These are phyloP conservation scores for Pan paniscus DNA, from an alignment of 2,113 vertebrate species.

Conservation along the genomic window DNA sequence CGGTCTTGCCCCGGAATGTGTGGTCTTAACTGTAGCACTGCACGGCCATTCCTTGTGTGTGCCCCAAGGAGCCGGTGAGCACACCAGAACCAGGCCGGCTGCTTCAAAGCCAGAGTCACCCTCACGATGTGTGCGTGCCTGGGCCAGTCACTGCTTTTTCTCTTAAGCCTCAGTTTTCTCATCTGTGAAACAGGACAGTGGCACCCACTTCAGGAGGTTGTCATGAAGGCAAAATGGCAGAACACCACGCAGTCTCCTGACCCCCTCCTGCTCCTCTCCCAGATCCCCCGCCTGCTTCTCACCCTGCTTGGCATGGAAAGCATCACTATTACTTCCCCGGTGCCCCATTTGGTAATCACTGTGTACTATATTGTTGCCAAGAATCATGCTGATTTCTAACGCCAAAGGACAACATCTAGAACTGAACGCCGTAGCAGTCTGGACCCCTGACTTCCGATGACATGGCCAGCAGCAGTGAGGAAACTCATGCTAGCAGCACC, in stretches of 20 bases:
- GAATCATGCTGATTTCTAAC: not conserved
- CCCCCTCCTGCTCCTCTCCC: too few relatives aligned
- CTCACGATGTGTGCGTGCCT: rapidly evolving
- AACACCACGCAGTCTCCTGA: not conserved
- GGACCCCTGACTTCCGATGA: not conserved
- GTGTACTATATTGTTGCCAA: not conserved
- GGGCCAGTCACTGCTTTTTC: not conserved
- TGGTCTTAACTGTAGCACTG: too few relatives aligned
- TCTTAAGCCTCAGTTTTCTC: not conserved
- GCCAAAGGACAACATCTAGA: not conserved
- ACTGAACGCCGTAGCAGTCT: not conserved
- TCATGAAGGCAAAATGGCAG: not conserved
- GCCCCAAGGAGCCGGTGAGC: rapidly evolving
- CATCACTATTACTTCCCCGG: not conserved
- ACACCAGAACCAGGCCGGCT: rapidly evolving
- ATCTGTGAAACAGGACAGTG: not conserved
- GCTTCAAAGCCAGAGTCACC: not conserved
- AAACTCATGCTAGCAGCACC: rapidly evolving
- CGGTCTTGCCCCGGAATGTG: not conserved
- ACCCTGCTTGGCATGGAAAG: rapidly evolving
- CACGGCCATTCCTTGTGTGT: rapidly evolving
- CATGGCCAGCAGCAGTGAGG: rapidly evolving
- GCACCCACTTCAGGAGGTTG: not conserved
- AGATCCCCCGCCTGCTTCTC: not conserved
- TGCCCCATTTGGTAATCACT: rapidly evolving